Evolutionary conservation across 2,113 vertebrate genomes (phyloP), one percentile per base, ranked within the genome.

Genomic region (Edolisoma coerulescens): DNA sequence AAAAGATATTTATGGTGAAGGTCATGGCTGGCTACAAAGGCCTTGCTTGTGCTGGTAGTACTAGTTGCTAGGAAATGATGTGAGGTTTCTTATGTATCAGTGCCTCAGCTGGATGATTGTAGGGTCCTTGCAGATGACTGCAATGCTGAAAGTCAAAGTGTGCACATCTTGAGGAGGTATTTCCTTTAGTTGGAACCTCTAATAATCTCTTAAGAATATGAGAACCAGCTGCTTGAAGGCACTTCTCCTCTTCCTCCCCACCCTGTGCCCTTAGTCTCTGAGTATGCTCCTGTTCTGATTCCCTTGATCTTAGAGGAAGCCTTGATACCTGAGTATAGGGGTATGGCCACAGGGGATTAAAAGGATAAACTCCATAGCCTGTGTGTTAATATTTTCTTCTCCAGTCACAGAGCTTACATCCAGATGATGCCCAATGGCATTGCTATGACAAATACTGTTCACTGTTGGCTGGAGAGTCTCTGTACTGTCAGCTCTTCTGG

Each of bases 131-230:
- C 20, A 13, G 50, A 87, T 56, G 22, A 27, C 50, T 70, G 52
- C 20, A 27, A 76, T 60, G 59, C 83, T 89, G 54, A 39, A 93
- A 93, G 90, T 74, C 45, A 17, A 13, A 90, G 85, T 30, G 63
- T 85, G 16, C 37, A 13, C 24, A 9, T 89, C 52, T 93, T 59
- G 71, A 83, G 79, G 79, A 67, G 79, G 79, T 78, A 96, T 88
- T 96, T 94, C 93, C 93, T 93, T 90, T 83, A 93, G 88, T 59
- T 93, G 79, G 52, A 63, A 49, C 37, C 33, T 83, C 32, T 59
- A 41, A 73, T 93, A 90, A 84, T 89, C 78, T 87, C 86, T 85
- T 47, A 74, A 91, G 88, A 80, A 49, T 73, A 77, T 78, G 82
- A 93, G 67, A 94, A 35, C 45, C 75, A 74, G 47, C 33, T 91